Evolutionary conservation across 1,140 invertebrate species (phyloP).

Genomic region (Drosophila kanapiae): DNA sequence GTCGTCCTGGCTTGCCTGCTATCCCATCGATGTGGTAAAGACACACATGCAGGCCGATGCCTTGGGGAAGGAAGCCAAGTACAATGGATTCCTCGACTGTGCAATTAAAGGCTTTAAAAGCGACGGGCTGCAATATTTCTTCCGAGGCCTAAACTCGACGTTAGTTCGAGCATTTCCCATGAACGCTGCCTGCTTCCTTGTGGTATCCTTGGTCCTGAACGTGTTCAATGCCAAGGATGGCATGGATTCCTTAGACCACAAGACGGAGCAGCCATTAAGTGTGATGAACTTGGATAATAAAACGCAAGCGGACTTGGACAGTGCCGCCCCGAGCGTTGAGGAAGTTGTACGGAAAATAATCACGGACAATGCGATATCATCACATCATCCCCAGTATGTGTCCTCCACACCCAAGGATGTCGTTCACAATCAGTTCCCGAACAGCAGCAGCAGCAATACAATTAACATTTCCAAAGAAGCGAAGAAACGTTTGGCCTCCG

Average conservation of each 20-base stretch:
- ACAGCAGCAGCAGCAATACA: constrained; percentile 5
- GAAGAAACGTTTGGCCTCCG: constrained; percentile 24
- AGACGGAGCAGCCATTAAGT: constrained; percentile 35
- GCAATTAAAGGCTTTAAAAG: constrained; percentile 88
- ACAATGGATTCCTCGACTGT: constrained; percentile 91
- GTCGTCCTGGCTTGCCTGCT: constrained; percentile 93
- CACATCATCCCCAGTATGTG: constrained; percentile 9
- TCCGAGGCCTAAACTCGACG: constrained; percentile 91
- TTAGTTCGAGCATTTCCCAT: constrained; percentile 94
- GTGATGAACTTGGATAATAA: constrained; percentile 63
- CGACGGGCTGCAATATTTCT: constrained; percentile 90
- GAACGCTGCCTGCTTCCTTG: constrained; percentile 96
- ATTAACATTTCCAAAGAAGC: constrained; percentile 35
- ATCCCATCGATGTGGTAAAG: constrained; percentile 96
- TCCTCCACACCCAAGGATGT: constrained; percentile 30
- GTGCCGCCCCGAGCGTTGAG: constrained; percentile 25
- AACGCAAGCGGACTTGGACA: constrained; percentile 21
- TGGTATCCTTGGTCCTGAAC: constrained; percentile 91
- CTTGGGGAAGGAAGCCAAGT: constrained; percentile 86
- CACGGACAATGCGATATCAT: constrained; percentile 25
- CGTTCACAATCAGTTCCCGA: constrained; percentile 17
- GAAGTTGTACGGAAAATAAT: constrained; percentile 63
- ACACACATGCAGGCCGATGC: constrained; percentile 93
- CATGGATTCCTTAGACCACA: constrained; percentile 48
- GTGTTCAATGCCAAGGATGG: constrained; percentile 46